Conservation (phyloP, 92 coral and sea anemone species). For the Desmophyllum pertusum region DNA sequence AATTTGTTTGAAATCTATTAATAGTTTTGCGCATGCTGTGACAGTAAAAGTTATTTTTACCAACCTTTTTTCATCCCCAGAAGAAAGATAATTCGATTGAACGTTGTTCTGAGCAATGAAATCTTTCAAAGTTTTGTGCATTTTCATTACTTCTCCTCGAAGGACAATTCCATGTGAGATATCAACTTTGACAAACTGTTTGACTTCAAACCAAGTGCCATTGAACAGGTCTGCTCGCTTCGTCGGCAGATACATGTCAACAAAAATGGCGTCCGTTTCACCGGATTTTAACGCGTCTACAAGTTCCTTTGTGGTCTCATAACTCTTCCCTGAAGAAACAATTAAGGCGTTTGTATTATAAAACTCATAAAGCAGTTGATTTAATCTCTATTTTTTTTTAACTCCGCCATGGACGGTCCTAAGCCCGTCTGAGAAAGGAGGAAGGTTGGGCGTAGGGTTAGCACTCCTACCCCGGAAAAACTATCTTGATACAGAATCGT, state of each 20-base stretch:
- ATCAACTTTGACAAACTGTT: constrained; percentile 1
- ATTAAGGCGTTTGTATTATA: background rate
- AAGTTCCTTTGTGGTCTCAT: background rate
- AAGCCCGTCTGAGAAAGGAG: too few species aligned
- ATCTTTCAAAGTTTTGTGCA: background rate
- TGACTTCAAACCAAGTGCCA: constrained; percentile 17
- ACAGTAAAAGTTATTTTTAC: too few species aligned
- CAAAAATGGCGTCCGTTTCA: constrained; percentile 18
- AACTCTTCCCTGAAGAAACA: background rate
- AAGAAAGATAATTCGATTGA: constrained; percentile 15
- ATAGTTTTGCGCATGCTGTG: too few species aligned
- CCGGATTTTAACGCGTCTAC: constrained; percentile 8
- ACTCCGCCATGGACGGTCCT: too few species aligned
- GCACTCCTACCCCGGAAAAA: too few species aligned
- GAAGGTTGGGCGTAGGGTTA: too few species aligned
- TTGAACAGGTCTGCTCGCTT: constrained; percentile 18
- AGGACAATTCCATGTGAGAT: constrained; percentile 17
- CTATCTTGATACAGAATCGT: too few species aligned
- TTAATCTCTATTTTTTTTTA: too few species aligned
- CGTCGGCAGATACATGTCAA: constrained; percentile 16
- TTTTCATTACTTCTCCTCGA: constrained; percentile 13
- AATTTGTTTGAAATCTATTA: too few species aligned
- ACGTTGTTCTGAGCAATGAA: constrained; percentile 14
- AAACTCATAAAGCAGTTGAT: too few species aligned
- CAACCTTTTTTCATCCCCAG: background rate